phyloP scores from a whole-genome alignment of 2,797 vertebrate species.

The Channallabes apus region DNA sequence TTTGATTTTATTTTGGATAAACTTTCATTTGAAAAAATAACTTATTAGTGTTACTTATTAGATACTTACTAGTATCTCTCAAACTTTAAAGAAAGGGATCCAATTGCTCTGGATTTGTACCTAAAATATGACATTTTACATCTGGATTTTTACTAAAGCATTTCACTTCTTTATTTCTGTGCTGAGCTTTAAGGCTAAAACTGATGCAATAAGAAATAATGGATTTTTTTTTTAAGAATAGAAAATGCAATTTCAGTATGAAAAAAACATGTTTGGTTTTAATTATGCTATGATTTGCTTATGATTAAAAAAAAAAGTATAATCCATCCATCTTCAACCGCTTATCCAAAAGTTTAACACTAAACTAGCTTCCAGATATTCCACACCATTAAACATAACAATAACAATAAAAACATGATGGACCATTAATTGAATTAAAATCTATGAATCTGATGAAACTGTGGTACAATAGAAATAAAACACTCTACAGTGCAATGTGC shows the following conservation, averaged over 20 bases:
- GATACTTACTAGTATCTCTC: not conserved
- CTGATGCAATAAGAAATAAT: not conserved
- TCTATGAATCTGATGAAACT: not conserved
- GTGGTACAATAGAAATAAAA: not conserved
- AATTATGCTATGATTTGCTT: not conserved
- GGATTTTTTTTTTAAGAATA: not conserved
- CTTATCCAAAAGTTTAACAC: no score
- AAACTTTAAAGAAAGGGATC: not conserved
- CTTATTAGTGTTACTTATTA: no score
- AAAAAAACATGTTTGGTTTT: not conserved
- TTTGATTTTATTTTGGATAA: not conserved
- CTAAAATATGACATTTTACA: not conserved
- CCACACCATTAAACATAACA: not conserved
- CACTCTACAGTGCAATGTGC: not conserved
- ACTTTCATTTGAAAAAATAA: not conserved
- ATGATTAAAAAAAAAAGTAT: not conserved
- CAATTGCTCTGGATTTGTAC: not conserved
- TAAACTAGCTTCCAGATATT: not conserved
- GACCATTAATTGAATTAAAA: not conserved
- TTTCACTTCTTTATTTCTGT: not conserved
- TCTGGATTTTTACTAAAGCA: not conserved
- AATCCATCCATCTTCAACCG: no score
- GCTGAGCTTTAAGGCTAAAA: not conserved
- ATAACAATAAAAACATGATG: not conserved
- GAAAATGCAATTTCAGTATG: not conserved